phyloP scores from a whole-genome alignment of 64 coral and sea anemone species.

The Porites lutea region DNA sequence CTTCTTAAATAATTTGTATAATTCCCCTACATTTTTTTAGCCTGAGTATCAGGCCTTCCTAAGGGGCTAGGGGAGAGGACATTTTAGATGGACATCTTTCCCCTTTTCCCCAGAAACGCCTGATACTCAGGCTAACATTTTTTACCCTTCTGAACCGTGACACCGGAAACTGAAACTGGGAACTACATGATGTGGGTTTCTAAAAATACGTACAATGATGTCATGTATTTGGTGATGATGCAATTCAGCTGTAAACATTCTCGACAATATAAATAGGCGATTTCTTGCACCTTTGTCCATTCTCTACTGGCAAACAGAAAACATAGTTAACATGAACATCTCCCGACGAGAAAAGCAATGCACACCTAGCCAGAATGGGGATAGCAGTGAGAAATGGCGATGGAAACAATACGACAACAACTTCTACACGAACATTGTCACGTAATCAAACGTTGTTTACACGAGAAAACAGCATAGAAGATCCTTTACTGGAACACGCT shows the following conservation, averaged over 20 bases:
- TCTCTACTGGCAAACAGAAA: background rate
- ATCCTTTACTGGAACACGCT: conserved; percentile 45
- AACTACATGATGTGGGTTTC: no score
- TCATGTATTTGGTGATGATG: background rate
- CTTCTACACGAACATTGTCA: background rate
- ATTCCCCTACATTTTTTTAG: no score
- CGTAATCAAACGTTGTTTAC: background rate
- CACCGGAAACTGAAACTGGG: no score
- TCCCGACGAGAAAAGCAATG: conserved; percentile 51
- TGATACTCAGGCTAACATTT: no score
- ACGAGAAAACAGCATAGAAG: conserved; percentile 22
- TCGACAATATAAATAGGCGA: background rate
- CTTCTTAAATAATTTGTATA: no score
- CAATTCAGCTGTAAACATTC: background rate
- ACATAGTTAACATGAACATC: background rate
- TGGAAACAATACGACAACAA: background rate
- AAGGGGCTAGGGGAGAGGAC: no score
- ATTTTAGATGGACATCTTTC: no score
- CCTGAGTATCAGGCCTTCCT: no score
- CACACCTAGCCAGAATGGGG: conserved; percentile 32
- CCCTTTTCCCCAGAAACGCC: no score
- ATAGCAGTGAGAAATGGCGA: background rate
- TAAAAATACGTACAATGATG: background rate
- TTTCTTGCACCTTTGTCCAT: background rate
- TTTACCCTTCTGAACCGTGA: no score